These are phyloP conservation scores for Diuraphis noxia DNA, from an alignment of 1,140 invertebrate species.

Conservation along the genomic window DNA sequence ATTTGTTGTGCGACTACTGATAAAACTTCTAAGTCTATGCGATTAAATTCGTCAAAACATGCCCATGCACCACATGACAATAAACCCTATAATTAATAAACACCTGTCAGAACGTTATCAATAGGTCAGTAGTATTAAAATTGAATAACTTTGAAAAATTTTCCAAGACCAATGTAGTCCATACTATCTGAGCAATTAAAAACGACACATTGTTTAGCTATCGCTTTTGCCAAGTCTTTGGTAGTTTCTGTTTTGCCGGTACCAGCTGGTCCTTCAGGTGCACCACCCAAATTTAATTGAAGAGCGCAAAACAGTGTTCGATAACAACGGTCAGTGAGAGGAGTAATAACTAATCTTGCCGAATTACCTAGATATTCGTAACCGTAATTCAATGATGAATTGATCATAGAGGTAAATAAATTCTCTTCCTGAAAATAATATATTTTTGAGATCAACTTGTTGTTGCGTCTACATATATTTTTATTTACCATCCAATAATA, in stretches of 20 bases:
- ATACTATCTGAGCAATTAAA: constrained; percentile 95
- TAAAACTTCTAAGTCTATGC: constrained; percentile 82
- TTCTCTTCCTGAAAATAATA: constrained; percentile 64
- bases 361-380: constrained; percentile 96
- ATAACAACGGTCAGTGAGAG: constrained; percentile 88
- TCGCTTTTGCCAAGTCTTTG: constrained; percentile 94
- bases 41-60: constrained; percentile 95
- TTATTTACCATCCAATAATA: constrained; percentile 89
- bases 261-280: constrained; percentile 94
- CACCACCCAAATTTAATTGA: constrained; percentile 80
- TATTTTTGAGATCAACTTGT: not conserved
- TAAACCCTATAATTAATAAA: constrained; percentile 68
- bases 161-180: constrained; percentile 90
- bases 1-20: constrained; percentile 92
- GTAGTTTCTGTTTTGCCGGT: constrained; percentile 96
- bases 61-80: constrained; percentile 95
- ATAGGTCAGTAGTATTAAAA: not conserved
- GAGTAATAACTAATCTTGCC: constrained; percentile 83
- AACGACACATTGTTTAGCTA: constrained; percentile 94
- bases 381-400: constrained; percentile 85
- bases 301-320: constrained; percentile 89
- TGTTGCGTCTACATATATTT: not conserved
- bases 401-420: constrained; percentile 87
- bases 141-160: constrained; percentile 83
- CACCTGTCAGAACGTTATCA: not conserved